Evolutionary conservation across 2,888 invertebrate genomes (phyloP).

Genomic region (Mantis religiosa): DNA sequence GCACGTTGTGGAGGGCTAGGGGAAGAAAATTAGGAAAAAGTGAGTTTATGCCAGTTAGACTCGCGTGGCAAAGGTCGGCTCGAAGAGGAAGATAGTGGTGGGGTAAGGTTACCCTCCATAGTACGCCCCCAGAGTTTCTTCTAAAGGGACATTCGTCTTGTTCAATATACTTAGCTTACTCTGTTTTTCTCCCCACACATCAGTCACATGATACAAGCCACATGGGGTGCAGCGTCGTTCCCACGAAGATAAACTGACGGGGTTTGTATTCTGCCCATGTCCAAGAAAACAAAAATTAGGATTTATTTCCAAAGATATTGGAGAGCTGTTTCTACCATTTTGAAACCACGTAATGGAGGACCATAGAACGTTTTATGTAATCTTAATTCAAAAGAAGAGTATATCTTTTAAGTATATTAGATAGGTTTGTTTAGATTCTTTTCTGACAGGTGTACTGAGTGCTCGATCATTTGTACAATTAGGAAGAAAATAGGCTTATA

Average conservation of each 20-base stretch:
- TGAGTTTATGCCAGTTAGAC: neutral
- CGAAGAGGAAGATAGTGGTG: neutral
- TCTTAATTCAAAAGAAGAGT: no score
- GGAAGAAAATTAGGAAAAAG: constrained; percentile 8
- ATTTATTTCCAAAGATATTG: neutral
- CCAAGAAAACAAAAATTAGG: neutral
- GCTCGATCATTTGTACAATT: no score
- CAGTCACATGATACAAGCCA: neutral
- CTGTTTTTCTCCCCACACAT: neutral
- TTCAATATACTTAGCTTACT: neutral
- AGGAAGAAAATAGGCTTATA: no score
- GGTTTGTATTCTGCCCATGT: neutral
- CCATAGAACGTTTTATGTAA: no score
- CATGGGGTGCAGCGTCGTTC: neutral
- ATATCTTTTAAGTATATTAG: no score
- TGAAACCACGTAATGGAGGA: neutral
- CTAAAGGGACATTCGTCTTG: neutral
- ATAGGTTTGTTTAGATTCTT: no score
- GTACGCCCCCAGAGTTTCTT: neutral
- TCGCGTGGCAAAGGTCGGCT: neutral
- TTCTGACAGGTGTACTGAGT: no score
- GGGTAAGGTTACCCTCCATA: neutral
- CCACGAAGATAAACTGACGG: neutral
- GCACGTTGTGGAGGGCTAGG: neutral
- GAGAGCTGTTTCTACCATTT: neutral